Evolutionary conservation across 2,888 invertebrate species (phyloP).

Genomic region (Drosophila kambysellisi): DNA sequence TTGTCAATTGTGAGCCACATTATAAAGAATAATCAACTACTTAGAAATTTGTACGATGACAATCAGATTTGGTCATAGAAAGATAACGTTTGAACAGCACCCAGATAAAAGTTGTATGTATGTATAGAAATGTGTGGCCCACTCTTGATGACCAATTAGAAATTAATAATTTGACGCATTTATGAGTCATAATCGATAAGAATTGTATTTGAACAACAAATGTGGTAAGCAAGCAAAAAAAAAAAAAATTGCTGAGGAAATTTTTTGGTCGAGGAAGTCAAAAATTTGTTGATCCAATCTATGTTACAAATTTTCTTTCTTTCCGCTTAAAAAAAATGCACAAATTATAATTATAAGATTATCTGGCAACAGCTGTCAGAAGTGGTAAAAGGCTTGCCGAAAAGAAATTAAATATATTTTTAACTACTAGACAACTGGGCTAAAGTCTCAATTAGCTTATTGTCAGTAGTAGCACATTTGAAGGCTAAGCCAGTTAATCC

Average conservation of each 20-base stretch:
- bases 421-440: not conserved
- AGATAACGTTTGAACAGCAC: slow-evolving; percentile 6
- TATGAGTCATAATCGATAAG: slow-evolving; percentile 64
- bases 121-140: slow-evolving; percentile 1
- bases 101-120: not conserved
- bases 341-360: slow-evolving; percentile 7
- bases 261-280: slow-evolving; percentile 15
- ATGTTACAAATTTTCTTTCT: slow-evolving; percentile 3
- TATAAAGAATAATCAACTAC: not conserved
- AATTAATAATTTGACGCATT: slow-evolving; percentile 58
- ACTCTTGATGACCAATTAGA: slow-evolving; percentile 49
- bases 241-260: slow-evolving; percentile 4
- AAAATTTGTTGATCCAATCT: slow-evolving; percentile 28
- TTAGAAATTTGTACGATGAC: not conserved
- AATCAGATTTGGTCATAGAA: not conserved
- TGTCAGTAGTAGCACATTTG: not conserved
- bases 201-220: slow-evolving; percentile 8
- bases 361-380: not conserved
- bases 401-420: not conserved
- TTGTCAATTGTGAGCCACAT: not conserved
- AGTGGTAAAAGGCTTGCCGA: slow-evolving; percentile 2
- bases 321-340: slow-evolving; percentile 12
- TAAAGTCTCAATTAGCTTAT: slow-evolving; percentile 10
- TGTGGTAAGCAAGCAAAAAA: slow-evolving; percentile 18
- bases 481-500: slow-evolving; percentile 18